Evolutionary conservation across 2,888 invertebrate species (phyloP), one percentile per base, ranked within the genome.

Genomic region (Mycalesis mineus): DNA sequence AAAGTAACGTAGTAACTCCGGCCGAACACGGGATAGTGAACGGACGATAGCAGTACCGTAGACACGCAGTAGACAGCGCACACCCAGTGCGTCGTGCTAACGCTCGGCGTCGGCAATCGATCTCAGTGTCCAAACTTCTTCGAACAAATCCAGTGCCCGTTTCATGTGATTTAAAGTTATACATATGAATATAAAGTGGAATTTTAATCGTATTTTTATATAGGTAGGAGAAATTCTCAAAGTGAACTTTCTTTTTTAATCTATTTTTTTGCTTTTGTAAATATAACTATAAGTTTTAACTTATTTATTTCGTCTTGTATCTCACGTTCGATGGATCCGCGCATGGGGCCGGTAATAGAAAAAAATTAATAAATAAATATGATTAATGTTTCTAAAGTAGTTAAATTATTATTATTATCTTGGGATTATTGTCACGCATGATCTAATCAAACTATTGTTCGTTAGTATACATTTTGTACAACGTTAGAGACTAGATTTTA

Each of bases 81-180:
- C 67, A 69, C 71, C 78, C 82, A 81, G 82, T 82, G 82, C 74
- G 73, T 69, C 68, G 70, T 67, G 68, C 69, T 57, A 60, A 64
- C 14, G 28, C 39, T 61, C 57, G 60, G 60, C 50, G 58, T 33
- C 60, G 63, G 71, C 77, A 70, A 79, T 69, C 80, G 88, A 87
- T 87, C 88, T 88, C 88, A 87, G 82, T 81, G 82, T 84, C 84
- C 82, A 80, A 79, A 78, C 78, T 77, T 74, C 77, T 78, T 74
- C 77, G 82, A 85, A 83, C 84, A 82, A 83, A 83, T 77, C 87
- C 88, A 87, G 88, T 88, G 88, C 80, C 84, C 84, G 85, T 79
- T 80, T 77, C 81, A 79, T 83, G 84, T 85, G 83, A 84, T 85
- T 80, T 74, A 75, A 80, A 71, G 73, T 70, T 71, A 71, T 78